Conservation (phyloP, 2,888 invertebrate species). For the Eumerus sabulonum region DNA sequence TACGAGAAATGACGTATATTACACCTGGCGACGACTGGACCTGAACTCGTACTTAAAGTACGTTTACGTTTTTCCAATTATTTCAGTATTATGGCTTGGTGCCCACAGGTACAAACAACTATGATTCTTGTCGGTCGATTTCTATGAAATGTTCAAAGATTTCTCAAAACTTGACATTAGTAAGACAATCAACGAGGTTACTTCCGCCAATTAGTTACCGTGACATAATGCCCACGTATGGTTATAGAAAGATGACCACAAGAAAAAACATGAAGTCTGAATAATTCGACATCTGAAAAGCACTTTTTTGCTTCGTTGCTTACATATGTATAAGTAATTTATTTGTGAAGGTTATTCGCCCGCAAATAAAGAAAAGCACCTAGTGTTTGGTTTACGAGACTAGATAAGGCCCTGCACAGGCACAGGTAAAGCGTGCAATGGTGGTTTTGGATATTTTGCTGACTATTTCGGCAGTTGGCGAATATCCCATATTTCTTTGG, state of each 20-base stretch:
- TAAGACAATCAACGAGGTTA: not conserved
- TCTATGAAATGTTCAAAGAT: no score
- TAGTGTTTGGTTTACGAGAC: slow-evolving; percentile 27
- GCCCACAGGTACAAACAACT: no score
- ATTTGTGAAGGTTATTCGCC: slow-evolving; percentile 16
- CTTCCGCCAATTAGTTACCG: slow-evolving; percentile 14
- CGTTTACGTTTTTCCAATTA: no score
- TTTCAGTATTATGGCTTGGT: no score
- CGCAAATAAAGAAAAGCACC: not conserved
- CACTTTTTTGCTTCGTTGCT: not conserved
- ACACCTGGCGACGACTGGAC: no score
- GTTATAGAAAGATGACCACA: slow-evolving; percentile 4
- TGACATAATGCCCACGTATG: slow-evolving; percentile 2
- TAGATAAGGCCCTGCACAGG: slow-evolving; percentile 12
- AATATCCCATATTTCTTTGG: slow-evolving; percentile 34
- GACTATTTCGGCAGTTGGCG: slow-evolving; percentile 23
- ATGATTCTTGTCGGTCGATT: no score
- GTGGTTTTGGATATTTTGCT: slow-evolving; percentile 34
- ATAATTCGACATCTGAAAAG: slow-evolving; percentile 9
- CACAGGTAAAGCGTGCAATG: not conserved
- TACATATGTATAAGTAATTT: not conserved
- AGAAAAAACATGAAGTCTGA: not conserved
- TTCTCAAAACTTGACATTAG: slow-evolving; percentile 2
- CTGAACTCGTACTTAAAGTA: no score
- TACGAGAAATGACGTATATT: not conserved